Evolutionary conservation across 2,113 vertebrate genomes (phyloP).

Genomic region (Ovis aries): DNA sequence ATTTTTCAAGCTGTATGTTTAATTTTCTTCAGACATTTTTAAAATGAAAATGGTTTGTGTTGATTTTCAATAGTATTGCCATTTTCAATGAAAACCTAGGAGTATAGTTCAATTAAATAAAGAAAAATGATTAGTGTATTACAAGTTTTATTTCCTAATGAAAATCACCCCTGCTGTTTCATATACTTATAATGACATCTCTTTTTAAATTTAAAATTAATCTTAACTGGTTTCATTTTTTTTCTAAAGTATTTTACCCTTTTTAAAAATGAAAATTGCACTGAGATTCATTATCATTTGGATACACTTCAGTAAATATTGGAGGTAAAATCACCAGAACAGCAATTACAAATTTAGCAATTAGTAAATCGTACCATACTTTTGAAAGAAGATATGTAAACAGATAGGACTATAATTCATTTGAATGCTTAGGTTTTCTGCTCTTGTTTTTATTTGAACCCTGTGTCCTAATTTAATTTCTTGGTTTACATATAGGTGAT

Average conservation of each 20-base stretch:
- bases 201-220: conserved; percentile 41
- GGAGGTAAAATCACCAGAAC: conserved; percentile 34
- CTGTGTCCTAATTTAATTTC: background rate
- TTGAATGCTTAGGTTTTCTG: background rate
- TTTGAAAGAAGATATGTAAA: conserved; percentile 43
- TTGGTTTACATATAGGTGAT: background rate
- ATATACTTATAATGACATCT: background rate
- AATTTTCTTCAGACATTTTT: background rate
- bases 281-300: conserved; percentile 28
- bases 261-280: conserved; percentile 19
- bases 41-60: background rate
- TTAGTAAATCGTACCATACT: conserved; percentile 46
- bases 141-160: conserved; percentile 9
- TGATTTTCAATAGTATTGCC: background rate
- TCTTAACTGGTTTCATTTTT: conserved; percentile 44
- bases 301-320: conserved; percentile 52
- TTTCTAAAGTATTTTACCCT: conserved; percentile 25
- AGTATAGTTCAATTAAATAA: background rate
- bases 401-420: background rate
- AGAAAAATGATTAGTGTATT: background rate
- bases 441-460: background rate
- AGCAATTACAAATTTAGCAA: conserved; percentile 48
- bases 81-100: background rate
- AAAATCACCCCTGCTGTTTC: conserved; percentile 1
- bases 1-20: background rate